Evolutionary conservation across 2,797 vertebrate species (phyloP).

Genomic region (Lepidocolaptes lacrymiger): DNA sequence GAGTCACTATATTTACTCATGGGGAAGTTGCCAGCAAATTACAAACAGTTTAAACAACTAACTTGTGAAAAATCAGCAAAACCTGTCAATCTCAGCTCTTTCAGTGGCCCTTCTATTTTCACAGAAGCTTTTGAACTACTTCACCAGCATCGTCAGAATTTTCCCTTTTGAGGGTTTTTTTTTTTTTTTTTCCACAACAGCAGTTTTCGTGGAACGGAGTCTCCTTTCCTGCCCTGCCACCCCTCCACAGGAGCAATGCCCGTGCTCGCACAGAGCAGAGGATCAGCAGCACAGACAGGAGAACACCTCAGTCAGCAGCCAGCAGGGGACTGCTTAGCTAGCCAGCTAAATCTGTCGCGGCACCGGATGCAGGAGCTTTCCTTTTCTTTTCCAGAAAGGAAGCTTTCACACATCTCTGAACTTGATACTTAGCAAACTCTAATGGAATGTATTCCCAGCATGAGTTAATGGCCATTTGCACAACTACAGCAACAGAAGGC

Average conservation of each 20-base stretch:
- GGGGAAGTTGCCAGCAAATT: background rate
- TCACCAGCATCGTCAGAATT: background rate
- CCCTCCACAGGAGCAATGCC: fast-evolving
- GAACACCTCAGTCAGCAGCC: constrained; percentile 20
- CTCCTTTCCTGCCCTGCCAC: background rate
- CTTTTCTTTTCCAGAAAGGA: constrained; percentile 31
- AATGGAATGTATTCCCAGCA: background rate
- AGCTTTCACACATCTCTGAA: background rate
- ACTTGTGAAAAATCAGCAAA: background rate
- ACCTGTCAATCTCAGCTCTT: background rate
- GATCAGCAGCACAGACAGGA: background rate
- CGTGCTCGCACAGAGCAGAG: background rate
- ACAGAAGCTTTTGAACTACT: background rate
- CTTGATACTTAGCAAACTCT: background rate
- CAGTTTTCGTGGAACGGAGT: fast-evolving
- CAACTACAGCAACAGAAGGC: background rate
- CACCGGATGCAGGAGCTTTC: background rate
- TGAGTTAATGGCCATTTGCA: background rate
- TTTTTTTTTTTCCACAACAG: background rate
- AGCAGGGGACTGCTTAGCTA: background rate
- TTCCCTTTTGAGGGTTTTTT: background rate
- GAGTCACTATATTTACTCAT: background rate
- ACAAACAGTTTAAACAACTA: background rate
- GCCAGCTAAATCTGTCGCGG: background rate
- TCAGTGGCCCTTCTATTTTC: background rate